Evolutionary conservation across 2,113 vertebrate genomes (phyloP), one percentile per base, ranked within the genome.

Genomic region (Pithys albifrons): DNA sequence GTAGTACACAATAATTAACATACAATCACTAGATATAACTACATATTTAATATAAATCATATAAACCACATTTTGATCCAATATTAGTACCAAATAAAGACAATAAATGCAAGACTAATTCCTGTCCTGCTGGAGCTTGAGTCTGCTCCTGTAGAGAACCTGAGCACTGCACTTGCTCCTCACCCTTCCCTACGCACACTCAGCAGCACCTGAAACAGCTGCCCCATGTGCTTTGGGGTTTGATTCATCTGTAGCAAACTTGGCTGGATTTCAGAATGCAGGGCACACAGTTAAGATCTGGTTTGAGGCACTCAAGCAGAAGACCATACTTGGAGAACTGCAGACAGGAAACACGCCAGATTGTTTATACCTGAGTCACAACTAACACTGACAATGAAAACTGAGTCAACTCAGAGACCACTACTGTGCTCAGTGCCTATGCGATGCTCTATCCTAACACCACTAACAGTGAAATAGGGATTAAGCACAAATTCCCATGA

Each of bases 301-400:
- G 59, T 58, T 29, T 73, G 73, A 95, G 66, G 89, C 46, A 1
- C 1, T 5, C 65, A 87, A 69, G 71, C 73, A 80, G 79, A 85
- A 49, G 74, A 84, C 57, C 0, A 9, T 28, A 33, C 74, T 82
- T 43, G 41, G 46, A 89, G 70, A 91, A 85, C 43, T 27, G 24
- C 82, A 96, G 88, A 94, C 94, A 96, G 89, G 91, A 96, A 95
- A 80, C 4, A 1, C 23, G 67, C 67, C 89, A 89, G 89, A 88
- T 94, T 85, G 89, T 91, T 96, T 94, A 91, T 62, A 94, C 71
- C 89, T 7, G 62, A 96, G 87, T 94, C 91, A 95, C 58, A 65
- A 94, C 48, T 65, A 85, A 85, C 12, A 35, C 9, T 89, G 66
- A 85, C 77, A 92, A 77, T 37, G 66, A 87, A 92, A 91, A 75